Percentiles rank a stretch among this genome's conserved stretches.
Evolutionary conservation across 2,113 vertebrate species (phyloP).

Genomic region (Gnathonemus longibarbis): DNA sequence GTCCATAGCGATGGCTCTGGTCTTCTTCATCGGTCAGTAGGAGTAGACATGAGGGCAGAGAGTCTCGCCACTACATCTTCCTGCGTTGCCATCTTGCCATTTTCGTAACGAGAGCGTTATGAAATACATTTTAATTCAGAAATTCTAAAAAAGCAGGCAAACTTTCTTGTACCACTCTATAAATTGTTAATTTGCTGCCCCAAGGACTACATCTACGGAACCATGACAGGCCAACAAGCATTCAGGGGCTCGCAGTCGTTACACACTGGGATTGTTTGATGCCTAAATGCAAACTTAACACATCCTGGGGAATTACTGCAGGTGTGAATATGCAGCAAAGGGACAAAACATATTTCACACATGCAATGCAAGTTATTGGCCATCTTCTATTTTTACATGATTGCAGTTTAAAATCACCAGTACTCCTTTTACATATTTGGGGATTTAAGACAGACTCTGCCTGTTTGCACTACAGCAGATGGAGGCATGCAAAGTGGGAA

Average conservation of each 20-base stretch:
- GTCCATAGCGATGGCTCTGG: neutral
- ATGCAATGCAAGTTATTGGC: slow-evolving; percentile 64
- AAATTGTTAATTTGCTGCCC: neutral
- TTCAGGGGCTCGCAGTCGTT: neutral
- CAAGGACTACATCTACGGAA: neutral
- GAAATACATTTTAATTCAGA: neutral
- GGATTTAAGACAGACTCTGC: neutral
- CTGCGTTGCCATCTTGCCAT: neutral
- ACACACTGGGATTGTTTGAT: slow-evolving; percentile 44
- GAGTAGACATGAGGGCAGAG: neutral
- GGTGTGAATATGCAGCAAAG: slow-evolving; percentile 52
- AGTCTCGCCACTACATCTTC: neutral
- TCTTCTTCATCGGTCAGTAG: neutral
- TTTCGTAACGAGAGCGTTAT: neutral
- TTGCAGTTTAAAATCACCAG: slow-evolving; percentile 3
- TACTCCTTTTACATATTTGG: neutral
- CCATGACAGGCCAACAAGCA: neutral
- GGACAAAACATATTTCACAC: slow-evolving; percentile 68
- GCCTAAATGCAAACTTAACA: slow-evolving; percentile 64
- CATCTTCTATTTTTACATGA: slow-evolving; percentile 48
- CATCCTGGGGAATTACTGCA: slow-evolving; percentile 68
- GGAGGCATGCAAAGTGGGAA: neutral
- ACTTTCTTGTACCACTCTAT: neutral
- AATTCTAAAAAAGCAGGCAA: neutral
- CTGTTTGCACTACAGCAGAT: neutral